Percentiles rank a stretch among this genome's conserved stretches.
phyloP scores from a whole-genome alignment of 2,113 vertebrate species.

The Anolis carolinensis region DNA sequence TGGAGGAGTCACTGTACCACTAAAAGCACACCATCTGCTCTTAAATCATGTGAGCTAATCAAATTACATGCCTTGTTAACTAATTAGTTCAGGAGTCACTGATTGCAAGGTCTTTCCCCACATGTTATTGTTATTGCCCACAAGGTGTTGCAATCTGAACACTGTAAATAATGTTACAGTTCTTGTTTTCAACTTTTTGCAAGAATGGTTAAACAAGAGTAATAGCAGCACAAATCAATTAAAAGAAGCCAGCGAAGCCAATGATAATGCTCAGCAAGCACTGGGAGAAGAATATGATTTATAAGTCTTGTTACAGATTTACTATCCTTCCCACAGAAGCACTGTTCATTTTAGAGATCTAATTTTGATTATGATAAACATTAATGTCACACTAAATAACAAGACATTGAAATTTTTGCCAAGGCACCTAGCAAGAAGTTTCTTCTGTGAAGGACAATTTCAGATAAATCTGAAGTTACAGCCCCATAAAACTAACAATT shows the following conservation, averaged over 20 bases:
- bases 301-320: not conserved
- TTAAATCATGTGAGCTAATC: slow-evolving; percentile 74
- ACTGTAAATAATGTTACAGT: slow-evolving; percentile 16
- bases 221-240: accelerated
- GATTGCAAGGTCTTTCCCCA: slow-evolving; percentile 46
- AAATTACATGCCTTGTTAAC: slow-evolving; percentile 75
- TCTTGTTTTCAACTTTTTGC: slow-evolving; percentile 12
- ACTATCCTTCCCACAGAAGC: slow-evolving; percentile 5
- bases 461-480: not conserved
- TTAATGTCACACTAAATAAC: slow-evolving; percentile 41
- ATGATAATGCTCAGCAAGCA: accelerated
- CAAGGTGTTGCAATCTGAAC: slow-evolving; percentile 5
- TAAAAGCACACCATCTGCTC: slow-evolving; percentile 66
- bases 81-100: slow-evolving; percentile 71
- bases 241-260: not conserved
- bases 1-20: slow-evolving; percentile 51
- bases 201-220: slow-evolving; percentile 10
- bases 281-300: not conserved
- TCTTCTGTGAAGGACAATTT: not conserved
- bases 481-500: not conserved
- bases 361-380: slow-evolving; percentile 28
- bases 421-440: slow-evolving; percentile 6
- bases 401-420: slow-evolving; percentile 25
- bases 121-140: slow-evolving; percentile 51
- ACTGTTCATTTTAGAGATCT: slow-evolving; percentile 34